Base-by-base conservation (phyloP, 2,888 invertebrate genomes). In the Zaprionus bogoriensis region DNA sequence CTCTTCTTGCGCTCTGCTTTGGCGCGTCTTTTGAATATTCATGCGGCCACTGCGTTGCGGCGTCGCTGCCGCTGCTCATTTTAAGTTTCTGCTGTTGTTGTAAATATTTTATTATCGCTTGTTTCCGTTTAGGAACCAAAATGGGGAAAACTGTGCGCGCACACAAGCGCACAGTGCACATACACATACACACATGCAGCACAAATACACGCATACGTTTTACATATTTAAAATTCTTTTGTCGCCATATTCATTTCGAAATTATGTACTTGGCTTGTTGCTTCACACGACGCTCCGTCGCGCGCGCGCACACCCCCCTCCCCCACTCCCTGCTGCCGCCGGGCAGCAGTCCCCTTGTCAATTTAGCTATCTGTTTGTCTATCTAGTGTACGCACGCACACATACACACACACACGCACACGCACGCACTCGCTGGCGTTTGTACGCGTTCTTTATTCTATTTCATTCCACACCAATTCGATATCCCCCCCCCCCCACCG, bases 41-140 rank as follows among this genome's bases (percentile, higher is more conserved):
- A 73, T 72, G 73, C 48, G 53, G 50, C 52, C 46, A 64, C 63
- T 61, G 68, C 53, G 51, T 23, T 47, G 32, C 28, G 47, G 55
- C 52, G 38, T 44, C 54, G 51, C 51, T 58, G 60, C 32, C 44
- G 65, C 62, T 78, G 73, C 46, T 67, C 64, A 69, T 69, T 78
- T 74, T 46, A 63, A 63, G 65, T 67, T 64, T 63, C 36, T 48
- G 48, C 14, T 69, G 67, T 63, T 66, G 76, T 59, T 85, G 85
- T 83, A 77, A 75, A 84, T 75, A 79, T 79, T 83, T 84, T 83
- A 82, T 79, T 85, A 85, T 82, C 85, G 75, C 75, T 79, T 77
- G 83, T 82, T 83, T 83, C 82, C 83, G 85, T 85, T 83, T 77
- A 79, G 75, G 73, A 79, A 79, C 77, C 70, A 63, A 84, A 83